phyloP scores from a whole-genome alignment of 2,888 invertebrate species.

The Acleris laterana region DNA sequence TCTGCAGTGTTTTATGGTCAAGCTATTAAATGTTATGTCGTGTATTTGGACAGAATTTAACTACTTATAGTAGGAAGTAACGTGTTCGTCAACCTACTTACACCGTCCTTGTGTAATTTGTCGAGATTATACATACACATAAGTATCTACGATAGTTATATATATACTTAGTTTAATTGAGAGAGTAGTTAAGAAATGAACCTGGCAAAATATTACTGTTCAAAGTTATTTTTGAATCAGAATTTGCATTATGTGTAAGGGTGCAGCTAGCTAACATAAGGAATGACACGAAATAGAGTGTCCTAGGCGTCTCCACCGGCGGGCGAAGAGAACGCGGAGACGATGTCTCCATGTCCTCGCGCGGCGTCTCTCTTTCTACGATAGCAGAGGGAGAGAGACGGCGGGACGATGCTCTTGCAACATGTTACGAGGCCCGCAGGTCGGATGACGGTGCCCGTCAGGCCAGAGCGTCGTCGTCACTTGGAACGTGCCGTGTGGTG shows the following conservation, averaged over 20 bases:
- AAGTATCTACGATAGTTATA: slow-evolving; percentile 57
- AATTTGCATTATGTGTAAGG: slow-evolving; percentile 49
- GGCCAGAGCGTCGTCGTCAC: not conserved
- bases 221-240: slow-evolving; percentile 28
- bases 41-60: slow-evolving; percentile 61
- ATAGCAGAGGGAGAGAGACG: too few relatives aligned
- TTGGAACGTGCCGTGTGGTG: not conserved
- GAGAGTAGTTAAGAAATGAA: slow-evolving; percentile 62
- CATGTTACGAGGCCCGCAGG: too few relatives aligned
- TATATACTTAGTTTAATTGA: slow-evolving; percentile 61
- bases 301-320: not conserved
- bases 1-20: slow-evolving; percentile 70
- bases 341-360: too few relatives aligned
- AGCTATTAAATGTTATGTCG: slow-evolving; percentile 66
- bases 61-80: slow-evolving; percentile 71
- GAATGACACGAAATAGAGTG: not conserved
- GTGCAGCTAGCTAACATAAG: slow-evolving; percentile 62
- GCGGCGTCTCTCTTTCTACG: too few relatives aligned
- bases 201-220: slow-evolving; percentile 63
- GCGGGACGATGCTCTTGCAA: too few relatives aligned
- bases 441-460: too few relatives aligned
- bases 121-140: slow-evolving; percentile 76
- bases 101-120: slow-evolving; percentile 83
- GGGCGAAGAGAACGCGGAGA: not conserved
- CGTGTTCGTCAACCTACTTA: slow-evolving; percentile 79